phyloP scores from a whole-genome alignment of 35 echinoderm and acorn worm genomes.

The Stichopus chloronotus region DNA sequence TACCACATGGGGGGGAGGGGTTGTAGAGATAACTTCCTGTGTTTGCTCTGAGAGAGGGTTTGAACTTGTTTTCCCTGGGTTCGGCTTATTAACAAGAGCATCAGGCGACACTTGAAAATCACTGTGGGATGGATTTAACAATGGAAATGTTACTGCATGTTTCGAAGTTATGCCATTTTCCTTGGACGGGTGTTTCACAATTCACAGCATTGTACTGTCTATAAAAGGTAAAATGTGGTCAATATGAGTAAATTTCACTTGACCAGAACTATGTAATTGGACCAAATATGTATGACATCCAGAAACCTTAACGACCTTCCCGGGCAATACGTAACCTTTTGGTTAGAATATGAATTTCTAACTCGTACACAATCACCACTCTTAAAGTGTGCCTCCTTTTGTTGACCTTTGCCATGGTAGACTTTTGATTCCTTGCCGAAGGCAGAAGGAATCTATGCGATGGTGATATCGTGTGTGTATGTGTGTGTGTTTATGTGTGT shows the following conservation, averaged over 20 bases:
- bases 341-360: background rate
- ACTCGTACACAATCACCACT: slow-evolving; percentile 5
- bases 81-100: background rate
- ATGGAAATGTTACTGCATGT: too few relatives aligned
- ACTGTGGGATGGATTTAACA: too few relatives aligned
- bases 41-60: background rate
- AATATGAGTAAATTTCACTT: background rate
- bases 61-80: background rate
- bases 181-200: background rate
- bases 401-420: background rate
- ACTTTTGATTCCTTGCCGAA: too few relatives aligned
- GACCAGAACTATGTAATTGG: slow-evolving; percentile 17
- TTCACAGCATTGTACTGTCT: background rate
- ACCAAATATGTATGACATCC: slow-evolving; percentile 59
- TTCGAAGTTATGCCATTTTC: background rate
- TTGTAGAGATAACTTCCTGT: background rate
- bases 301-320: slow-evolving; percentile 60
- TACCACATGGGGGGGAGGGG: background rate
- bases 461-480: too few relatives aligned
- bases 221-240: slow-evolving; percentile 18
- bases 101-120: too few relatives aligned
- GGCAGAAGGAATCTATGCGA: too few relatives aligned
- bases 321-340: slow-evolving; percentile 54
- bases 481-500: too few relatives aligned
- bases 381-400: background rate